phyloP scores from a whole-genome alignment of 2,888 invertebrate species.

The Platynereis dumerilii region DNA sequence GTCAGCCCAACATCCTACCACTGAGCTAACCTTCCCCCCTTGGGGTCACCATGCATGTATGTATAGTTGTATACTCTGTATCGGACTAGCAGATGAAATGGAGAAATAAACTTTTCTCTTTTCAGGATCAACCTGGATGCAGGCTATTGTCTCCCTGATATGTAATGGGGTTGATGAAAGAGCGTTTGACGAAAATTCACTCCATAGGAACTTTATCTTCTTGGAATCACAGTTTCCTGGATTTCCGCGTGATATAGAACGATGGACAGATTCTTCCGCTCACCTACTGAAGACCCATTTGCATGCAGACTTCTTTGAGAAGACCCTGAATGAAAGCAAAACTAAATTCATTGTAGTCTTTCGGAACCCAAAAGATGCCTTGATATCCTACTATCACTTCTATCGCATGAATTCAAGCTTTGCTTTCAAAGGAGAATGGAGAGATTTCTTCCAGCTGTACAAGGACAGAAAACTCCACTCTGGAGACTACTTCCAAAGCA shows the following conservation, averaged over 20 bases:
- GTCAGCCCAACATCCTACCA: no score
- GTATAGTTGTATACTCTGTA: no score
- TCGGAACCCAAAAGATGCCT: conserved; percentile 19
- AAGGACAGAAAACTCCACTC: no score
- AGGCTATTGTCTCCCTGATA: conserved; percentile 63
- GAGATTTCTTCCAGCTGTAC: no score
- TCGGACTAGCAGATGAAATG: no score
- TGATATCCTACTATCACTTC: conserved; percentile 31
- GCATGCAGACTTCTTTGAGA: conserved; percentile 10
- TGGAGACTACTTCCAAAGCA: no score
- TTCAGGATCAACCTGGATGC: conserved; percentile 66
- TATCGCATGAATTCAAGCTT: conserved; percentile 8
- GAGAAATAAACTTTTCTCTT: no score
- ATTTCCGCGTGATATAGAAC: neutral
- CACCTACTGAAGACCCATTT: conserved; percentile 24
- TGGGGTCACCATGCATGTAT: no score
- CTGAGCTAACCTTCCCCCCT: no score
- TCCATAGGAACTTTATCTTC: conserved; percentile 34
- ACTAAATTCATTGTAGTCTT: no score
- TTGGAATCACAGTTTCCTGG: conserved; percentile 2
- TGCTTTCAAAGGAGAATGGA: no score
- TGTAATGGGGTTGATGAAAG: conserved; percentile 58
- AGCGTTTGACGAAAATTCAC: conserved; percentile 49
- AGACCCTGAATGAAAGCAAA: neutral
- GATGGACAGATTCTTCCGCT: neutral